Base-by-base conservation (phyloP, 2,113 vertebrate genomes). In the Pogona vitticeps region DNA sequence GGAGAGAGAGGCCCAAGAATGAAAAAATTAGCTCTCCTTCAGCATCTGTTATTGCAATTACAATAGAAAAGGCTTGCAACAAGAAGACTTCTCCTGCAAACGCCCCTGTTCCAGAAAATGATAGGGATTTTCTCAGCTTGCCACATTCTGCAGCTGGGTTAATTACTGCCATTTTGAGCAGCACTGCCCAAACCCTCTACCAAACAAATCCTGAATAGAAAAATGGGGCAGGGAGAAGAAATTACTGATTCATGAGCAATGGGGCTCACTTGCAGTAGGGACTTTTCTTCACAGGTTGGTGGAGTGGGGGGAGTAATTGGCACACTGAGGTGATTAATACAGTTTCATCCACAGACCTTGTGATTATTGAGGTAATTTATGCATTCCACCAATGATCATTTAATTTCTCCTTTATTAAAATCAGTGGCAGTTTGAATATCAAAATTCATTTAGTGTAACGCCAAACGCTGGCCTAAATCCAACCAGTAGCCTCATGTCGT, bases 71-170 rank as follows among this genome's bases (percentile, higher is more conserved):
- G 0, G 67, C 0, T 26, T 38, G 82, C 86, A 13, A 1, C 40
- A 52, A 81, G 75, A 90, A 28, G 88, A 38, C 71, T 91, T 80
- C 81, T 88, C 73, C 3, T 6, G 21, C 84, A 88, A 28, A 2
- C 17, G 12, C 84, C 52, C 38, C 63, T 84, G 0, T 23, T 76
- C 72, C 31, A 91, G 94, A 81, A n/a, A 13, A 1, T 0, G 79
- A 17, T 52, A 13, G 90, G 86, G 79, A 9, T 86, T 79, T 70
- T 42, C 88, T 85, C 17, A 1, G 13, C 86, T 9, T 70, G 86
- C 88, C 61, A 12, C 88, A 0, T 80, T 91, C 88, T 23, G 89
- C 94, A 90, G 89, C 40, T 92, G 94, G 91, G 90, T 90, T 90
- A 86, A 92, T 84, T 40, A 12, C 36, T 71, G 81, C 58, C 28